Evolutionary conservation across 1,140 invertebrate species (phyloP), one percentile per base, ranked within the genome.

Genomic region (Choristoneura fumiferana): DNA sequence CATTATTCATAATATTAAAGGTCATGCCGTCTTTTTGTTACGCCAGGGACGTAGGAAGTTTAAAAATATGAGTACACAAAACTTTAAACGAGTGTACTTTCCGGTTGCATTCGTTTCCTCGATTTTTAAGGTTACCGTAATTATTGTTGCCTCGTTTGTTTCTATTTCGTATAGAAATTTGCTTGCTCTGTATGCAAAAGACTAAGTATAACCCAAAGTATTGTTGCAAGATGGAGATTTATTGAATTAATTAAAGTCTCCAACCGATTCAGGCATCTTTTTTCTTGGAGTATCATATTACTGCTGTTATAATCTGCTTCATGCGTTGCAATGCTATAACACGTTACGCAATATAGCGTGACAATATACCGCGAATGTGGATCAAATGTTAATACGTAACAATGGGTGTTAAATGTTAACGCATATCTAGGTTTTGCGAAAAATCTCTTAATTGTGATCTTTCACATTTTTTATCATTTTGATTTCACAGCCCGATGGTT

Each of bases 381-480:
- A 67, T 59, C 57, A 61, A 60, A 63, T 56, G 56, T 61, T 56
- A 60, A 18, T 22, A 58, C 60, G 60, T 57, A 64, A 71, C 65
- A 67, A 67, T 67, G 45, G 45, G 36, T 54, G 55, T 55, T 58
- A 55, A 35, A 36, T 54, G 55, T 49, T 52, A 57, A 54, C 54
- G 43, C 22, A 35, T 33, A 33, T 49, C 52, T 29, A 6, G 22
- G 22, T 13, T 54, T 67, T 61, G 64, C 63, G 63, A 49, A 65
- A 63, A 49, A 12, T 49, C 8, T 17, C 29, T 18, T 49, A 14
- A 49, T 49, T 49, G 43, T 49, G 22, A 49, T 29, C 22, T 29
- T 29, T 49, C 43, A 13, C 43, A 49, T 17, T 18, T 49, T 45
- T 29, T 49, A 33, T 29, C 22, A 29, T 33, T 49, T n/a, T 29